phyloP scores from a whole-genome alignment of 2,888 invertebrate genomes.

The Schizotus pectinicornis region DNA sequence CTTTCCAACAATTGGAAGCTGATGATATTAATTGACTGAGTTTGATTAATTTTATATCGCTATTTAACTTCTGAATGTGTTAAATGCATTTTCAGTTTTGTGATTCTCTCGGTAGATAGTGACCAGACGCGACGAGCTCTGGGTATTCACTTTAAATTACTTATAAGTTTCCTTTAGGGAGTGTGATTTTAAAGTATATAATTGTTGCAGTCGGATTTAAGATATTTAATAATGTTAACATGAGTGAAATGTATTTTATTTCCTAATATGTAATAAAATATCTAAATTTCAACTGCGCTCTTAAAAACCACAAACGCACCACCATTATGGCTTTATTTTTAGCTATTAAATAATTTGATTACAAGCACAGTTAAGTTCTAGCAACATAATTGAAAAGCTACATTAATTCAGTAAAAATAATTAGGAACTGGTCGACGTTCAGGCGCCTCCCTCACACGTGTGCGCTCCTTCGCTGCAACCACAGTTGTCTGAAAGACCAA shows the following conservation, averaged over 20 bases:
- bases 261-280: conserved; percentile 37
- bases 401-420: background rate
- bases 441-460: conserved; percentile 7
- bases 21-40: conserved; percentile 38
- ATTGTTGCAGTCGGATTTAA: conserved; percentile 47
- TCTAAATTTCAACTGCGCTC: conserved; percentile 3
- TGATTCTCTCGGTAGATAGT: conserved; percentile 28
- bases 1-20: conserved; percentile 35
- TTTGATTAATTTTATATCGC: conserved; percentile 26
- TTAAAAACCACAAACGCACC: too few relatives aligned
- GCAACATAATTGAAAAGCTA: conserved; percentile 2
- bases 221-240: conserved; percentile 55
- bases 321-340: background rate
- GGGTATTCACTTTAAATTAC: conserved; percentile 8
- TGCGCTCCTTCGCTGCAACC: conserved; percentile 20
- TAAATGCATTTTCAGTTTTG: conserved; percentile 18
- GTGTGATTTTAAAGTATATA: conserved; percentile 37
- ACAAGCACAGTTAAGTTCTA: conserved; percentile 1
- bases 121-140: conserved; percentile 28
- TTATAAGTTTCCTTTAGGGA: conserved; percentile 25
- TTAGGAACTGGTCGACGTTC: conserved; percentile 11
- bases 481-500: conserved; percentile 15
- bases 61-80: conserved; percentile 33
- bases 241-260: conserved; percentile 56
- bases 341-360: background rate